A percentile compares a stretch with the other conserved stretches of the same genome.
Conservation (phyloP, 2,113 vertebrate genomes). For the Dunckerocampus dactyliophorus region DNA sequence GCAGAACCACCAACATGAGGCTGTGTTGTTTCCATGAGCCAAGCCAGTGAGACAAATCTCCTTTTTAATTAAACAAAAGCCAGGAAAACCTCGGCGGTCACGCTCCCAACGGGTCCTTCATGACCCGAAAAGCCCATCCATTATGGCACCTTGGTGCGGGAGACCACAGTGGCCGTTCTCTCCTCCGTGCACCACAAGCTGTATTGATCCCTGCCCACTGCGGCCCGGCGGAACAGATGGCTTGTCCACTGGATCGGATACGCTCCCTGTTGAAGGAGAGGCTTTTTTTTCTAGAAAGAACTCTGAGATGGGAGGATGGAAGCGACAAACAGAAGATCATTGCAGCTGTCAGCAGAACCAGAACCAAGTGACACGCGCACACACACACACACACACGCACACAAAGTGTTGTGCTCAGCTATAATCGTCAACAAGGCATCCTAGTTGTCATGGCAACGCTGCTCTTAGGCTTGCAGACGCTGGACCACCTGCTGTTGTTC, state of each 20-base stretch:
- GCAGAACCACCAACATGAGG: constrained; percentile 49
- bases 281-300: no score
- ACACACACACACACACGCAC: neutral
- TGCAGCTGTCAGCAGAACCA: no score
- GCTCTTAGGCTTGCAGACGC: constrained; percentile 69
- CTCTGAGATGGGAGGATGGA: no score
- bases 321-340: no score
- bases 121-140: constrained; percentile 62
- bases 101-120: constrained; percentile 60
- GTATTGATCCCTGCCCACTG: constrained; percentile 66
- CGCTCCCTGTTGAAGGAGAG: constrained; percentile 8
- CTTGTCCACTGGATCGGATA: constrained; percentile 48
- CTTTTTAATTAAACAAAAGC: constrained; percentile 68
- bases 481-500: constrained; percentile 64
- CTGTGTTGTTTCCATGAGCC: constrained; percentile 14
- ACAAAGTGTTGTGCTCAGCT: constrained; percentile 28
- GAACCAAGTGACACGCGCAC: neutral
- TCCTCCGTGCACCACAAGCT: constrained; percentile 33
- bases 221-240: constrained; percentile 58
- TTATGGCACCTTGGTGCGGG: constrained; percentile 64
- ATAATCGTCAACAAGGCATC: constrained; percentile 67
- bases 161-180: constrained; percentile 47
- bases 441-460: constrained; percentile 71
- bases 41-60: constrained; percentile 66
- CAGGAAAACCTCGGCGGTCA: constrained; percentile 60